Conservation (phyloP, 2,888 invertebrate species). For the Gandaritis pyraliata region DNA sequence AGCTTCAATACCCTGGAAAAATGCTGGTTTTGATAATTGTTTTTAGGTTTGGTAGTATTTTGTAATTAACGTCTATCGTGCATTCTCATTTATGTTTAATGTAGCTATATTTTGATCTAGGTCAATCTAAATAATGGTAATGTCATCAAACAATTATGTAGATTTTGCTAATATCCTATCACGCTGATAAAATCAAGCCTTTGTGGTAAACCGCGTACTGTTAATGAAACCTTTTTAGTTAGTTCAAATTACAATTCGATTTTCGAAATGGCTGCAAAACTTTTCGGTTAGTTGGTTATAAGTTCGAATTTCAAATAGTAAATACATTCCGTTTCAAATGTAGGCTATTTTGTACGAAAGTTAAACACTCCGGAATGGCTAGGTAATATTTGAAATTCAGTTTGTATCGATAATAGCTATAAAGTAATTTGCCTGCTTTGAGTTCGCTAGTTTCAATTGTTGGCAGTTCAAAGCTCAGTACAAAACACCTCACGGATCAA, state of each 20-base stretch:
- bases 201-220: background rate
- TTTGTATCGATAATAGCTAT: slow-evolving; percentile 30
- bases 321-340: slow-evolving; percentile 34
- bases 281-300: slow-evolving; percentile 24
- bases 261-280: slow-evolving; percentile 21
- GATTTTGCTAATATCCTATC: background rate
- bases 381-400: slow-evolving; percentile 22
- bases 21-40: too few species aligned
- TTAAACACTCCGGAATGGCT: slow-evolving; percentile 23
- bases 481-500: too few species aligned
- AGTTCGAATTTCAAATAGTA: slow-evolving; percentile 28
- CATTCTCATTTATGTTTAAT: too few species aligned
- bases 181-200: background rate
- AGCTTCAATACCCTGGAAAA: background rate
- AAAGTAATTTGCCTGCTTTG: slow-evolving; percentile 23
- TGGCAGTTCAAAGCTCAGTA: slow-evolving; percentile 11
- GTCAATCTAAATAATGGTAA: background rate
- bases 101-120: too few species aligned
- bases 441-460: slow-evolving; percentile 25
- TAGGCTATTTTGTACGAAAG: slow-evolving; percentile 32
- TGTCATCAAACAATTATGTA: background rate
- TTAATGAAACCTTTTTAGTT: slow-evolving; percentile 19
- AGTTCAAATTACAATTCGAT: slow-evolving; percentile 21
- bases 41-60: too few species aligned
- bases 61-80: too few species aligned